A percentile compares a stretch with the other conserved stretches of the same genome.
Evolutionary conservation across 2,113 vertebrate genomes (phyloP).

Genomic region (Spermophilus dauricus): DNA sequence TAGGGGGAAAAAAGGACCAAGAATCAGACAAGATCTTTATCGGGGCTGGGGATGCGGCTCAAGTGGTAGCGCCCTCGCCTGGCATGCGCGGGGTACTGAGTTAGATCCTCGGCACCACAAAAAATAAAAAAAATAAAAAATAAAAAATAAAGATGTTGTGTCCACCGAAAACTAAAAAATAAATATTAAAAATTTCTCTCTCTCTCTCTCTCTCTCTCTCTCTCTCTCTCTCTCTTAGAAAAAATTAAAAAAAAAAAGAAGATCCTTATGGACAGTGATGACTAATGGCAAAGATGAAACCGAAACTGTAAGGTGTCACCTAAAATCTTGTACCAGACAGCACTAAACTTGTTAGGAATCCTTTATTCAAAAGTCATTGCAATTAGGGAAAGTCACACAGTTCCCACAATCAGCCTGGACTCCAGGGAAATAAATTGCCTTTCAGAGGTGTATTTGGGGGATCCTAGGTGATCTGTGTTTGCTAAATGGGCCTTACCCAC

Average conservation of each 20-base stretch:
- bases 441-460: not conserved
- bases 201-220: too few species aligned
- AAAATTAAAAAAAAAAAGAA: too few species aligned
- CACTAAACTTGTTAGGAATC: not conserved
- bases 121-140: too few species aligned
- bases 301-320: not conserved
- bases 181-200: too few species aligned
- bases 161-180: too few species aligned
- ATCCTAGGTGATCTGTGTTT: not conserved
- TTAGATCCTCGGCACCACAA: too few species aligned
- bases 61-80: too few species aligned
- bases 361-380: not conserved
- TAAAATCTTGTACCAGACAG: not conserved
- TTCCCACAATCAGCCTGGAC: not conserved
- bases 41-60: too few species aligned
- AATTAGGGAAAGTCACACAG: not conserved
- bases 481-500: not conserved
- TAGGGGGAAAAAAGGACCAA: not conserved
- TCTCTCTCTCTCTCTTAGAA: too few species aligned
- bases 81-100: too few species aligned
- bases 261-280: not conserved
- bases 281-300: not conserved
- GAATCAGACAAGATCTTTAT: too few species aligned
- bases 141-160: too few species aligned
- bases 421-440: not conserved